These are phyloP conservation scores for Siphamia tubifer DNA, from an alignment of 2,113 vertebrate species.

Conservation along the genomic window DNA sequence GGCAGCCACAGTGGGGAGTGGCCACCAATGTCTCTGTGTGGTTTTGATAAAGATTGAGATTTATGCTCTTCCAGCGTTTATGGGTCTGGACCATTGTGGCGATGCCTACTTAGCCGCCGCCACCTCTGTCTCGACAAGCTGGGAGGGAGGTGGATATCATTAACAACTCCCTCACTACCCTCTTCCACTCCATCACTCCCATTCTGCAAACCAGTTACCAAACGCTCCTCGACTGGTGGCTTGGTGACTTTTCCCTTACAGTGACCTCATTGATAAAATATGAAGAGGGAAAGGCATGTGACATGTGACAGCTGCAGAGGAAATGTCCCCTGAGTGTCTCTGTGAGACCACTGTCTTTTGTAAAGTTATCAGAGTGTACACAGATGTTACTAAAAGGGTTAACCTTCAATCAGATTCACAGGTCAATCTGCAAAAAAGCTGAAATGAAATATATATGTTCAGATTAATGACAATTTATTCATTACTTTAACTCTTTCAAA, in stretches of 20 bases:
- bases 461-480: too few relatives aligned
- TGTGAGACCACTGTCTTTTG: slow-evolving; percentile 10
- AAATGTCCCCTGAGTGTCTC: slow-evolving; percentile 41
- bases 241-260: slow-evolving; percentile 20
- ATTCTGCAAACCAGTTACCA: background rate
- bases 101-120: slow-evolving; percentile 82
- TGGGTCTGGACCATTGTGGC: slow-evolving; percentile 78
- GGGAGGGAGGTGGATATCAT: slow-evolving; percentile 73
- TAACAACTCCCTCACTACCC: slow-evolving; percentile 52
- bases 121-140: slow-evolving; percentile 81
- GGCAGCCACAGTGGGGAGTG: slow-evolving; percentile 78
- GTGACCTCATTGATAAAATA: slow-evolving; percentile 32
- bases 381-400: slow-evolving; percentile 9
- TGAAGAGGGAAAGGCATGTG: slow-evolving; percentile 18
- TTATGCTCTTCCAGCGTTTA: slow-evolving; percentile 87
- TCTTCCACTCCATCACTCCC: slow-evolving; percentile 9
- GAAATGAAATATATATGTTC: too few relatives aligned
- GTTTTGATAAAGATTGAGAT: slow-evolving; percentile 86
- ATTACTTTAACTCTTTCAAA: too few relatives aligned
- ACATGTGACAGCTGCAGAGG: slow-evolving; percentile 36
- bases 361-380: slow-evolving; percentile 34
- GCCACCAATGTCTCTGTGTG: slow-evolving; percentile 80
- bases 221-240: slow-evolving; percentile 10
- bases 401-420: slow-evolving; percentile 24
- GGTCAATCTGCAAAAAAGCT: too few relatives aligned